Evolutionary conservation across 1,140 invertebrate genomes (phyloP), one percentile per base, ranked within the genome.

Genomic region (Acromyrmex heyeri): DNA sequence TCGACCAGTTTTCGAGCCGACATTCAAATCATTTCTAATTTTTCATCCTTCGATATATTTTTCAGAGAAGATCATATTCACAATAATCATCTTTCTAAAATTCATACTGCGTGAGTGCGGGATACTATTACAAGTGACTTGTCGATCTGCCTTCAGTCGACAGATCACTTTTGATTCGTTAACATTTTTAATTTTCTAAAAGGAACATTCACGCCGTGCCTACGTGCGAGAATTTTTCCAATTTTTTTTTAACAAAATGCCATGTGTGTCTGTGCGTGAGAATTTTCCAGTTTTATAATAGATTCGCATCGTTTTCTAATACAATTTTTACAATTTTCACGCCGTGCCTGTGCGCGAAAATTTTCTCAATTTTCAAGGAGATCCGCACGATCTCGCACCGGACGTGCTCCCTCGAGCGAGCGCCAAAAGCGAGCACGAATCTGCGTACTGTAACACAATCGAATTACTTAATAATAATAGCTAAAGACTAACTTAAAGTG

Each of bases 401-500:
- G n/a, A 10, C 44, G 73, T 64, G 82, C 14, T 30, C 30, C 24
- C 72, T 69, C 73, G 70, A 83, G 57, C 59, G 82, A 38, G 59
- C 82, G 73, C 44, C 48, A 44, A n/a, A 50, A 70, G 38, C 78
- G 65, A 82, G 65, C 78, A 79, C 62, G 62, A 79, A 79, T 38
- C 48, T 79, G 78, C 78, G 64, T 72, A 73, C 53, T 73, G 62
- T 82, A 73, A 83, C n/a, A 75, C 79, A 61, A 83, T 73, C 79
- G 79, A 83, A 75, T 83, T 75, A 83, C 24, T 83, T 83, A 83
- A 83, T 83, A 83, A 83, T 50, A 34, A 75, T 83, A 83, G 55
- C 55, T 75, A 61, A 83, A 73, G n/a, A 50, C 69, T 81, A 81
- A 73, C 53, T 73, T 65, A 77, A 76, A 85, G 38, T 18, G 69